These are phyloP conservation scores for Dasypolia templi DNA, from an alignment of 2,888 invertebrate genomes.

Conservation along the genomic window DNA sequence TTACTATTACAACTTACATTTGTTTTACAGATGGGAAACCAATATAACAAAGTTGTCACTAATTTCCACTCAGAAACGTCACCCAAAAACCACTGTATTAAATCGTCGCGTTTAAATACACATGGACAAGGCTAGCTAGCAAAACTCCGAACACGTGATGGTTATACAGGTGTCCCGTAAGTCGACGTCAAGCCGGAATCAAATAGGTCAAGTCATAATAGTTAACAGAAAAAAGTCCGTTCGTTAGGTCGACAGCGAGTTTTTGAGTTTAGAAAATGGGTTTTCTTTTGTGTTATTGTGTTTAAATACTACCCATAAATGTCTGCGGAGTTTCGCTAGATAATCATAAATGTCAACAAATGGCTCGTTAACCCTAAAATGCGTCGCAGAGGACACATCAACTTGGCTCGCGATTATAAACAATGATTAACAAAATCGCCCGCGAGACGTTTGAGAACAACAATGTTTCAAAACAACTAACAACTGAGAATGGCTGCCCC, in stretches of 20 bases:
- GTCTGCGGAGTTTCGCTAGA: too few relatives aligned
- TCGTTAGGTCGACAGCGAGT: too few relatives aligned
- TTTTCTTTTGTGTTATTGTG: neutral
- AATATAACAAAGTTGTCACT: neutral
- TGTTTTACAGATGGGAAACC: neutral
- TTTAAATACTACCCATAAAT: too few relatives aligned
- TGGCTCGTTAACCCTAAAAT: slow-evolving; percentile 39
- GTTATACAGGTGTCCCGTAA: too few relatives aligned
- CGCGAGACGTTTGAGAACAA: slow-evolving; percentile 40
- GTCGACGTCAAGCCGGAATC: too few relatives aligned
- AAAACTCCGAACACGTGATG: too few relatives aligned
- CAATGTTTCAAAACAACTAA: slow-evolving; percentile 52
- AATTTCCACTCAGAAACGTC: neutral
- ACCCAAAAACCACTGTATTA: neutral
- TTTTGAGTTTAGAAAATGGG: neutral
- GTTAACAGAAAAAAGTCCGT: too few relatives aligned
- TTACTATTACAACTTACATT: neutral
- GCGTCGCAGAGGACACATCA: slow-evolving; percentile 18
- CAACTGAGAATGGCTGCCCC: slow-evolving; percentile 49
- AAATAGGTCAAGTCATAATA: too few relatives aligned
- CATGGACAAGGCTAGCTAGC: too few relatives aligned
- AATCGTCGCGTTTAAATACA: too few relatives aligned
- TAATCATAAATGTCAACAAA: slow-evolving; percentile 27
- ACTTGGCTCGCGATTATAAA: slow-evolving; percentile 39
- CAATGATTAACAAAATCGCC: slow-evolving; percentile 48